These are phyloP conservation scores for Elephantulus edwardii DNA, from an alignment of 2,113 vertebrate genomes.

Conservation along the genomic window DNA sequence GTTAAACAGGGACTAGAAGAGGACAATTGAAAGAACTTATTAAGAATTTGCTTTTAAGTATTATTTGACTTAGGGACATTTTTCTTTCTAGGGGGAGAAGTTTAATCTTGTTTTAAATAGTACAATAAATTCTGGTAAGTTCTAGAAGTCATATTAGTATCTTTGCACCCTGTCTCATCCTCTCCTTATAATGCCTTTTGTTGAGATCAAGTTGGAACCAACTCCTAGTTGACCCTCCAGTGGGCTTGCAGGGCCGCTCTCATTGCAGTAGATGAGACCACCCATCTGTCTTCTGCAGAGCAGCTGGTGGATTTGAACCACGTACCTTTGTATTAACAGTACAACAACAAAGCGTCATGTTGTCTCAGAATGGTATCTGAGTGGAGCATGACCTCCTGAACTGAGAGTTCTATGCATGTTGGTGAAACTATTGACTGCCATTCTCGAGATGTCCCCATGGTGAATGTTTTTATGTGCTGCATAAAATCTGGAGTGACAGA, in stretches of 20 bases:
- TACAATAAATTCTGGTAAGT: slow-evolving; percentile 4
- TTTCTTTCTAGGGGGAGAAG: neutral
- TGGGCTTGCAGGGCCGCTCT: too few species aligned
- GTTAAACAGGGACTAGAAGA: neutral
- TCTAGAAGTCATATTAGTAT: neutral
- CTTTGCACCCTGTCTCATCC: neutral
- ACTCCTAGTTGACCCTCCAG: too few species aligned
- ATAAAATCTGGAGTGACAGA: neutral
- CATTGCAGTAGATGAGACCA: too few species aligned
- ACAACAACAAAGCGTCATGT: neutral
- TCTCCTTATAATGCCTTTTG: neutral
- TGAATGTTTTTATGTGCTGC: neutral
- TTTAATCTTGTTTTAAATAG: neutral
- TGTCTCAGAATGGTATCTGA: neutral
- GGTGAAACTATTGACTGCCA: too few species aligned
- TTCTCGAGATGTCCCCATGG: neutral
- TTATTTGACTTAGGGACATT: neutral
- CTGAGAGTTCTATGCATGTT: neutral
- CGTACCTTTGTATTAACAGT: too few species aligned
- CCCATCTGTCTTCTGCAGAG: too few species aligned
- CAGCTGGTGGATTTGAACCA: too few species aligned
- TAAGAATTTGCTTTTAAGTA: slow-evolving; percentile 19
- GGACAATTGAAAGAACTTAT: neutral
- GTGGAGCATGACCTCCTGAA: neutral
- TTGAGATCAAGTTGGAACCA: too few species aligned